Evolutionary conservation across 2,797 vertebrate species (phyloP).

Genomic region (Carapus acus): DNA sequence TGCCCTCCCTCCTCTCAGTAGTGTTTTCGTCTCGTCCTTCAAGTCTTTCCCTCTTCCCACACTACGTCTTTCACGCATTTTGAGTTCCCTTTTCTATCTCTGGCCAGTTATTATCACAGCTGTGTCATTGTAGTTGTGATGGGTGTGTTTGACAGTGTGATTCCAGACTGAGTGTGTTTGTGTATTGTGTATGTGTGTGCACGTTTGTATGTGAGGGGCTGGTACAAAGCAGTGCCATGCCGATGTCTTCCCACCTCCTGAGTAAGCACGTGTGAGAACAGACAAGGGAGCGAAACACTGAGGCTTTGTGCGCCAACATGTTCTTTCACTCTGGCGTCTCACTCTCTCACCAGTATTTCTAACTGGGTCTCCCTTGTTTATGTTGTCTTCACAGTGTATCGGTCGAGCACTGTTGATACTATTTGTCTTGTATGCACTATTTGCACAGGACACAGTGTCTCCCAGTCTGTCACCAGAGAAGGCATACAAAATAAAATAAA

Average conservation of each 20-base stretch:
- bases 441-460: too few relatives aligned
- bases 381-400: not conserved
- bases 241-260: slow-evolving; percentile 52
- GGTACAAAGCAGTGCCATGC: slow-evolving; percentile 59
- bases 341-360: slow-evolving; percentile 24
- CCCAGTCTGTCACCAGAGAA: too few relatives aligned
- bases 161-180: slow-evolving; percentile 12
- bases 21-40: slow-evolving; percentile 36
- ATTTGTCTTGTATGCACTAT: too few relatives aligned
- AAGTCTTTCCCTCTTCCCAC: not conserved
- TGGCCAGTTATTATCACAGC: slow-evolving; percentile 66
- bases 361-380: slow-evolving; percentile 44
- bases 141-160: slow-evolving; percentile 48
- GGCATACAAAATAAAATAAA: too few relatives aligned
- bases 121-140: slow-evolving; percentile 57
- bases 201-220: slow-evolving; percentile 20
- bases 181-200: slow-evolving; percentile 21
- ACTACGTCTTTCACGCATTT: slow-evolving; percentile 6
- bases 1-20: slow-evolving; percentile 1
- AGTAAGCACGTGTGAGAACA: slow-evolving; percentile 40
- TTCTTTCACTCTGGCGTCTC: slow-evolving; percentile 26
- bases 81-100: slow-evolving; percentile 7
- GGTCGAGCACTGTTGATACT: slow-evolving; percentile 14
- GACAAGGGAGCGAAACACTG: slow-evolving; percentile 38
- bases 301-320: slow-evolving; percentile 48